These are phyloP conservation scores for Saccopteryx bilineata DNA, from an alignment of 2,113 vertebrate genomes.

Conservation along the genomic window DNA sequence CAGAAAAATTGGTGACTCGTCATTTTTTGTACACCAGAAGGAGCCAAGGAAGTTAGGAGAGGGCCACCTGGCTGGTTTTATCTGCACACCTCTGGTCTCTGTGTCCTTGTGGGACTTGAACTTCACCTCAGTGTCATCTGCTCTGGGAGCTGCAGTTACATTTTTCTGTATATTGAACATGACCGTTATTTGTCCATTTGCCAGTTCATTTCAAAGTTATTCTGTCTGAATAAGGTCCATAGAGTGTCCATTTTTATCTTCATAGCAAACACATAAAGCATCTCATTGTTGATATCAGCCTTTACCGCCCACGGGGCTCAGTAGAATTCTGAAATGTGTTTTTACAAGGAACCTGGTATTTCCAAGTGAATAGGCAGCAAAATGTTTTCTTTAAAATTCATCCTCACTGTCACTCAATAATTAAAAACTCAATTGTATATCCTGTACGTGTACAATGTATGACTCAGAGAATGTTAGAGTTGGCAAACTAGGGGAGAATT, in stretches of 20 bases:
- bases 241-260: neutral
- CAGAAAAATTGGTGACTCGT: rapidly evolving
- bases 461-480: neutral
- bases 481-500: neutral
- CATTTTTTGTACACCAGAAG: neutral
- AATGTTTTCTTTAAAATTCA: neutral
- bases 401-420: neutral
- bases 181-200: neutral
- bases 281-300: too few species aligned
- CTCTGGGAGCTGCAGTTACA: neutral
- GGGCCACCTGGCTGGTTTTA: neutral
- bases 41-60: neutral
- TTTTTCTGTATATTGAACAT: neutral
- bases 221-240: neutral
- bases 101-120: neutral
- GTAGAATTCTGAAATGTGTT: neutral
- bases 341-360: neutral
- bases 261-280: neutral
- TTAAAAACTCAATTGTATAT: neutral
- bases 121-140: too few species aligned
- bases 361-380: neutral
- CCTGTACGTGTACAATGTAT: neutral
- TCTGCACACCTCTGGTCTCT: neutral
- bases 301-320: too few species aligned
- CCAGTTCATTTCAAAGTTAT: neutral